These are phyloP conservation scores for Callinectes sapidus DNA, from an alignment of 2,888 invertebrate species.

Conservation along the genomic window DNA sequence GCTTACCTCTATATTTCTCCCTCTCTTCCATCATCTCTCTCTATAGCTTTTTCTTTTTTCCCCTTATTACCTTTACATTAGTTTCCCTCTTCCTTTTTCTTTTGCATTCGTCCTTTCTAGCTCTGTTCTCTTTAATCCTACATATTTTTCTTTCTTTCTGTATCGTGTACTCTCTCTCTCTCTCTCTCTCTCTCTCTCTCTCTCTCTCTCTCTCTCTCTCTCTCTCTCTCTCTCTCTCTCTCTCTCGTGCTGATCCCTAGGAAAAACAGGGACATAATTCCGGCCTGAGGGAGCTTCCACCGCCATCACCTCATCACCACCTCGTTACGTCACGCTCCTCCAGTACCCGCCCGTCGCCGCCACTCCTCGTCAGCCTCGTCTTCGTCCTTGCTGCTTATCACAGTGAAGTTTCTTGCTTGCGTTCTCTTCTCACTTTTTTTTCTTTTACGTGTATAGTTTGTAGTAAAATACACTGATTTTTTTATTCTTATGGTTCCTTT, in stretches of 20 bases:
- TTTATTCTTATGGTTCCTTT: not conserved
- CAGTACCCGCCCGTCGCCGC: not conserved
- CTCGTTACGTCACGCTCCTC: not conserved
- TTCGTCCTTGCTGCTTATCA: not conserved
- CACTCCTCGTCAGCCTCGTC: not conserved
- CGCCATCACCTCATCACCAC: not conserved
- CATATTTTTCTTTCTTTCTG: not conserved
- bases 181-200: not conserved
- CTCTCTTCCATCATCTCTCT: not conserved
- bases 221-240: not conserved
- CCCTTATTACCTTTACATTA: not conserved
- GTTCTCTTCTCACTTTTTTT: not conserved
- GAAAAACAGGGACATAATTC: conserved; percentile 9
- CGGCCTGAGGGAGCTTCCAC: not conserved
- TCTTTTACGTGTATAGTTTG: not conserved
- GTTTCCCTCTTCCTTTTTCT: not conserved
- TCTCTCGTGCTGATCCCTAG: not conserved
- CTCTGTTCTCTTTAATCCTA: not conserved
- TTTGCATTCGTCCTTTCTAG: not conserved
- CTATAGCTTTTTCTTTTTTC: not conserved
- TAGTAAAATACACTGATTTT: not conserved
- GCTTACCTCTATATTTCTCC: not conserved
- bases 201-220: not conserved
- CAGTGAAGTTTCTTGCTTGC: not conserved
- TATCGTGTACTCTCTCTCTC: not conserved